Evolutionary conservation across 2,113 vertebrate species (phyloP).

Genomic region (Austrofundulus limnaeus): DNA sequence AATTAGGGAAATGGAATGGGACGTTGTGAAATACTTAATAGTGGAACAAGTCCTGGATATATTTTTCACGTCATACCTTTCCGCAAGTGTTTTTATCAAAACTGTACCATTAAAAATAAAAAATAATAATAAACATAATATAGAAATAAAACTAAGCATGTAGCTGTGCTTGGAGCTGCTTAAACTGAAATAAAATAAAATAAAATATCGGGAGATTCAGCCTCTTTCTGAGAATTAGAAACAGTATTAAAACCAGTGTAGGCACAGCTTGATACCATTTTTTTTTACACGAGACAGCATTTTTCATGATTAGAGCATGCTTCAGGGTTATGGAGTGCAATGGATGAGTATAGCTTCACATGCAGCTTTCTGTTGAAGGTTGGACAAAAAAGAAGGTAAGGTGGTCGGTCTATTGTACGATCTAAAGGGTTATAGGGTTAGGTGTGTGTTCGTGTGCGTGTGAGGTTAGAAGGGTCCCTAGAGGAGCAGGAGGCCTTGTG

Average conservation of each 20-base stretch:
- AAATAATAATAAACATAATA: no score
- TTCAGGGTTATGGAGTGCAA: conserved; percentile 50
- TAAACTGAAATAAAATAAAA: conserved; percentile 23
- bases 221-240: conserved; percentile 50
- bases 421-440: conserved; percentile 43
- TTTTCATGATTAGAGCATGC: conserved; percentile 71
- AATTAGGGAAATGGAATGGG: conserved; percentile 13
- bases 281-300: conserved; percentile 56
- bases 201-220: conserved; percentile 9
- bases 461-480: conserved; percentile 61
- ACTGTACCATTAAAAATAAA: conserved; percentile 46
- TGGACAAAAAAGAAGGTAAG: conserved; percentile 35
- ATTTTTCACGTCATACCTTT: conserved; percentile 38
- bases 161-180: conserved; percentile 63
- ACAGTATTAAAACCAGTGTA: conserved; percentile 57
- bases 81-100: conserved; percentile 35
- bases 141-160: conserved; percentile 21
- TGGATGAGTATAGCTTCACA: conserved; percentile 62
- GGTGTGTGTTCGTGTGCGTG: conserved; percentile 41
- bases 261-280: conserved; percentile 65
- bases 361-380: conserved; percentile 74
- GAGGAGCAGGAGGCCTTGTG: conserved; percentile 49
- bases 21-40: conserved; percentile 38
- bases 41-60: conserved; percentile 50
- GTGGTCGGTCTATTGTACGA: conserved; percentile 39